Base-by-base conservation (phyloP, 2,888 invertebrate genomes). In the Oligia fasciuncula region DNA sequence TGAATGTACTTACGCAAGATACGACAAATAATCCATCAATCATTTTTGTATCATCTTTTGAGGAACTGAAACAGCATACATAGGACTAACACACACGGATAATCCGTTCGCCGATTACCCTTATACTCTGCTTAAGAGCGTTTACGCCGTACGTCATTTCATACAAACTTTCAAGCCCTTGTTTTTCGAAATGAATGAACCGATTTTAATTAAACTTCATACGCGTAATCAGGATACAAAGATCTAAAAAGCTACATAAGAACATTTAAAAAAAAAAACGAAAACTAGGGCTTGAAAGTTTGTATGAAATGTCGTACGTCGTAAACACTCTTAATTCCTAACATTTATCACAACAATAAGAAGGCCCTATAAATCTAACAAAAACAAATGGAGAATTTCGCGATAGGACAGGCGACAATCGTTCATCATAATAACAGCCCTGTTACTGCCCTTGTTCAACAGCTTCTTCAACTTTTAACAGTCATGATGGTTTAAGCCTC, bases 381-480 rank as follows among this genome's bases (percentile, higher is more conserved):
- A 29, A 75, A 83, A 82, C 60, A 79, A 82, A 88, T 72, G 46
- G 54, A 46, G 43, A 63, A 76, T 76, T 75, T 79, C 13, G 23
- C 29, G 40, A 29, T 69, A 72, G 68, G 65, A 63, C 75, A 66
- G 60, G 63, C 69, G 46, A 67, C 66, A 73, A 68, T 76, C 79
- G 19, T 73, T 83, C 29, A 81, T 83, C 69, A 35, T 35, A 29
- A 80, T n/a, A 77, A 49, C 73, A 77, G 40, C 76, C 66, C 68
- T 71, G 19, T 74, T 78, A 46, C 17, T 76, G 51, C 11, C 13
- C 73, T 75, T 86, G 76, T 84, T 68, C 68, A 76, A 78, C 19
- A 11, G 14, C 35, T 72, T 23, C 23, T 68, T 63, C 17, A 73
- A 81, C n/a, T 77, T 81, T 73, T 70, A 76, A 54, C 49, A 70